Conservation (phyloP, 2,113 vertebrate genomes). For the Illadopsis cleaveri region DNA sequence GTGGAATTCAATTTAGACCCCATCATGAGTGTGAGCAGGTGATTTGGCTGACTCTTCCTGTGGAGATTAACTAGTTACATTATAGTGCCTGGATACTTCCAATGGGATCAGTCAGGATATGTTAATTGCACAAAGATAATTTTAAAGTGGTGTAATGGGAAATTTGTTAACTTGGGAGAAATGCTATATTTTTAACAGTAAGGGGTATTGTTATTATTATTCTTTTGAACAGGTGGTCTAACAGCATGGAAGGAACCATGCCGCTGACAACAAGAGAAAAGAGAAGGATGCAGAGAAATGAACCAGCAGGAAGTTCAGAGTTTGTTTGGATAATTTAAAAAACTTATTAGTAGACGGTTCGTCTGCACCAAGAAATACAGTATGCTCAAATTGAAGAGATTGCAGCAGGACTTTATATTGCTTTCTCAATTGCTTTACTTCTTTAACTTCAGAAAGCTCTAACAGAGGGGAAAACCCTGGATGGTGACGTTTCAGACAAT, state of each 20-base stretch:
- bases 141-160: slow-evolving; percentile 62
- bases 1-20: slow-evolving; percentile 52
- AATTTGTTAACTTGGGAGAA: slow-evolving; percentile 63
- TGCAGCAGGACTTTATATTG: background rate
- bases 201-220: slow-evolving; percentile 65
- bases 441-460: background rate
- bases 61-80: slow-evolving; percentile 40
- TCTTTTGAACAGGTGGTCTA: slow-evolving; percentile 69
- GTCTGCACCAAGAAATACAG: slow-evolving; percentile 39
- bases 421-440: background rate
- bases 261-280: slow-evolving; percentile 26
- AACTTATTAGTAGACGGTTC: slow-evolving; percentile 46
- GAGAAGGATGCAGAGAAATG: slow-evolving; percentile 26
- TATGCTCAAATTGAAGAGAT: background rate
- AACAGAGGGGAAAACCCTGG: background rate
- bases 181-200: slow-evolving; percentile 64
- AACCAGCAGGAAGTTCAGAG: slow-evolving; percentile 54
- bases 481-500: background rate
- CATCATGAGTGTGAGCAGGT: slow-evolving; percentile 27
- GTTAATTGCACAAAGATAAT: slow-evolving; percentile 60
- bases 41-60: slow-evolving; percentile 52
- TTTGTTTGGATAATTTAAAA: slow-evolving; percentile 57
- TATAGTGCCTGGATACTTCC: slow-evolving; percentile 46
- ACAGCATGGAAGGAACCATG: slow-evolving; percentile 61
- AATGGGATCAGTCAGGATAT: slow-evolving; percentile 61